Conservation (phyloP, 1,140 invertebrate species). For the Brevipalpus yothersi region DNA sequence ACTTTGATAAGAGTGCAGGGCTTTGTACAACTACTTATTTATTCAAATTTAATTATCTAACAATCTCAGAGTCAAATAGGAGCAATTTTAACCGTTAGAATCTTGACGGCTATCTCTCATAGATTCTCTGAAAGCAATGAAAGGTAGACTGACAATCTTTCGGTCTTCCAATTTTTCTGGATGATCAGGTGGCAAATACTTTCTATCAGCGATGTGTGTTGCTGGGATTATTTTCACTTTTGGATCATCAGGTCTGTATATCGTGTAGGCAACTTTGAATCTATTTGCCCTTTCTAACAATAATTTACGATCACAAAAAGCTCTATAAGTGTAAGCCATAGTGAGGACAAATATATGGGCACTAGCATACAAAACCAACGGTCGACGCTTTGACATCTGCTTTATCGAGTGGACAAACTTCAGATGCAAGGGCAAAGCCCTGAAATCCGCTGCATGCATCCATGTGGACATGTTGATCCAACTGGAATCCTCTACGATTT, state of each 20-base stretch:
- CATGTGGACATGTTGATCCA: too few relatives aligned
- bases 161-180: background rate
- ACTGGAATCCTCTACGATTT: too few relatives aligned
- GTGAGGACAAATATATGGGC: background rate
- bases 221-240: background rate
- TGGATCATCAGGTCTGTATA: background rate
- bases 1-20: background rate
- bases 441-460: background rate
- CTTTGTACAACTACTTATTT: background rate
- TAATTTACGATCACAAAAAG: background rate
- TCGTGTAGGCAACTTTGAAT: background rate
- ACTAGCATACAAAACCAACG: background rate
- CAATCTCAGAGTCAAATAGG: background rate
- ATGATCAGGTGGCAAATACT: background rate
- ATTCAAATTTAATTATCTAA: background rate
- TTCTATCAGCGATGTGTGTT: background rate
- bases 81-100: background rate
- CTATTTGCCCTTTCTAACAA: background rate
- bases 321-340: background rate
- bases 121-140: background rate
- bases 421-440: background rate
- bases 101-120: background rate
- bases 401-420: background rate
- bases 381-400: background rate
- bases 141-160: background rate